A percentile compares a stretch with the other conserved stretches of the same genome.
These are phyloP conservation scores for Auanema sp. DNA, from an alignment of 2,888 invertebrate species.

Conservation along the genomic window DNA sequence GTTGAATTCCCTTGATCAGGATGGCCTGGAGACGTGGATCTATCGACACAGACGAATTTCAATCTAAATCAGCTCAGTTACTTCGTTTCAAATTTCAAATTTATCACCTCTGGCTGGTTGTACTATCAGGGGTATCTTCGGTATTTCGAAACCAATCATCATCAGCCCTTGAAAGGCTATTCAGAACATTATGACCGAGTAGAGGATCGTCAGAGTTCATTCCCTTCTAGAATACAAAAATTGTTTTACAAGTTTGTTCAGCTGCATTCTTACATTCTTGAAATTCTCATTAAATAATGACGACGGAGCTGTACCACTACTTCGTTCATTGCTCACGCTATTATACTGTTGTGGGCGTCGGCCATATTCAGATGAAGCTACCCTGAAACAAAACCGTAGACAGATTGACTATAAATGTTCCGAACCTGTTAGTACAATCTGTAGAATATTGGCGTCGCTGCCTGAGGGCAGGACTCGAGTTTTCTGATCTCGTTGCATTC, in stretches of 20 bases:
- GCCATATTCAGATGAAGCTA: no score
- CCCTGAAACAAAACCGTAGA: background rate
- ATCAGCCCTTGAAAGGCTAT: conserved; percentile 7
- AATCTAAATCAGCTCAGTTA: background rate
- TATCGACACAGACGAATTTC: conserved; percentile 16
- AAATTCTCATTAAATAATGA: conserved; percentile 5
- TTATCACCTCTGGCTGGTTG: conserved; percentile 24
- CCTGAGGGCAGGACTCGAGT: conserved; percentile 10
- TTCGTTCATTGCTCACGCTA: background rate
- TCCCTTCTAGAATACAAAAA: background rate
- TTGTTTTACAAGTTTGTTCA: background rate
- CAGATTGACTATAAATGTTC: background rate
- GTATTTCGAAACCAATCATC: conserved; percentile 17
- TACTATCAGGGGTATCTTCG: conserved; percentile 26
- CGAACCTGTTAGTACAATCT: background rate
- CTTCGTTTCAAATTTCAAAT: background rate
- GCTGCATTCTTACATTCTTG: background rate
- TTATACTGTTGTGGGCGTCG: background rate
- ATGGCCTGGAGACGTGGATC: conserved; percentile 24
- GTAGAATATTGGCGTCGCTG: background rate
- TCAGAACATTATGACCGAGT: conserved; percentile 13
- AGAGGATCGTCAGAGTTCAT: conserved; percentile 13
- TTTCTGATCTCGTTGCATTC: conserved; percentile 11
- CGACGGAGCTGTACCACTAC: background rate
- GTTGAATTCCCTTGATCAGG: conserved; percentile 13